These are phyloP conservation scores for Hydrozoanthus gracilis DNA, from an alignment of 92 coral and sea anemone genomes.

Conservation along the genomic window DNA sequence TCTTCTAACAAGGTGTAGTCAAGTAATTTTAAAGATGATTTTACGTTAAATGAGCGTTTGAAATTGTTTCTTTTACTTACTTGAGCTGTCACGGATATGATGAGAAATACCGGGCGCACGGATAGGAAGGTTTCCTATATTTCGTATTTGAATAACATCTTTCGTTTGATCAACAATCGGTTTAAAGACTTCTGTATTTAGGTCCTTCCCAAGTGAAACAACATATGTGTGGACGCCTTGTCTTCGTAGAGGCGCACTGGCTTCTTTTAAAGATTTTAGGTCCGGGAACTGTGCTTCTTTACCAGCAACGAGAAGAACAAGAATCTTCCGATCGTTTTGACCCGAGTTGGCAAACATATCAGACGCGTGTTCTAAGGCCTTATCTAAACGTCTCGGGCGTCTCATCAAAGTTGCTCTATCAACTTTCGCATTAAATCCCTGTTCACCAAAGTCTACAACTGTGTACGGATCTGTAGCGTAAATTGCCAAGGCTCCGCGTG, in stretches of 20 bases:
- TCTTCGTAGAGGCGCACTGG: constrained; percentile 72
- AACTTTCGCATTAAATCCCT: constrained; percentile 47
- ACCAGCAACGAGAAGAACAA: constrained; percentile 75
- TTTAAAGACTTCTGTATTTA: constrained; percentile 14
- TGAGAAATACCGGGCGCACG: constrained; percentile 18
- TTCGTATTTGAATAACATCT: constrained; percentile 51
- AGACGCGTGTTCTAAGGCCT: constrained; percentile 64
- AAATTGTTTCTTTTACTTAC: constrained; percentile 8
- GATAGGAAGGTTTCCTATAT: constrained; percentile 43
- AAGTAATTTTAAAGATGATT: no score
- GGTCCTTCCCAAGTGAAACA: constrained; percentile 77
- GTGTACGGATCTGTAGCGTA: constrained; percentile 64
- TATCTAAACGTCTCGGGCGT: constrained; percentile 71
- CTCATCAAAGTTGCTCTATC: constrained; percentile 50
- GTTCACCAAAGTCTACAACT: constrained; percentile 57
- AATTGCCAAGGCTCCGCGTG: constrained; percentile 70
- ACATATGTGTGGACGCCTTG: constrained; percentile 74
- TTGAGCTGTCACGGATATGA: constrained; percentile 21
- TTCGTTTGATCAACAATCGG: constrained; percentile 56
- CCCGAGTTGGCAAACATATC: constrained; percentile 57
- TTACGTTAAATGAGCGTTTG: not conserved
- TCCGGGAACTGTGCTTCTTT: constrained; percentile 44
- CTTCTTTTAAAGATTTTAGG: constrained; percentile 59
- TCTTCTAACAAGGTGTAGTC: not conserved
- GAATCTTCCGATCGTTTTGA: constrained; percentile 19